Evolutionary conservation across 2,113 vertebrate genomes (phyloP), one percentile per base, ranked within the genome.

Genomic region (Oxyura jamaicensis): DNA sequence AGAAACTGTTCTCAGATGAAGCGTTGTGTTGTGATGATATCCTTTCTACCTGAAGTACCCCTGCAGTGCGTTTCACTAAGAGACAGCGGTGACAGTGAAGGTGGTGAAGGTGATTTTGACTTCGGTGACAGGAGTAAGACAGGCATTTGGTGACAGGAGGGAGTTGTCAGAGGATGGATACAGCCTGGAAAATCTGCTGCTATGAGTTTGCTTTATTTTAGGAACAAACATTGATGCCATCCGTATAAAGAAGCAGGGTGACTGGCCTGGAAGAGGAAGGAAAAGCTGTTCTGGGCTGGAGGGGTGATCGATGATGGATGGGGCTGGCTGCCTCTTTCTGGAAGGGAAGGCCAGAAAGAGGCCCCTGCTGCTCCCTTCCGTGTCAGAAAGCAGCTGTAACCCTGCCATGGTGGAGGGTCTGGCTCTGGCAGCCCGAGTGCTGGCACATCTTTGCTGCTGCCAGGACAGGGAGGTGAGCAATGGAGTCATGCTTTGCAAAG

Each of bases 281-380:
- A 17, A 68, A 33, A 10, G 18, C 18, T 52, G 14, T 71, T 71
- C 8, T 77, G 39, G 55, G 35, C 19, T 17, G 19, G 65, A 46
- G 42, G 21, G 11, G 25, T 3, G 21, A 20, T 11, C 48, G 80
- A 20, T 1, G 2, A 10, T 11, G 0, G 1, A 6, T 12, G 56
- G 13, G 10, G 13, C n/a, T 25, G 42, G 22, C 7, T 31, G 23
- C 29, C 39, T 29, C 28, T n/a, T 18, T 22, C 15, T 23, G 15
- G 20, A 17, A 35, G 31, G 42, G 63, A 71, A 25, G 33, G 18
- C 15, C 69, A 58, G 44, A 48, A 48, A 48, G 46, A 21, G 46
- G 46, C 20, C 8, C 25, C 11, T 0, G 2, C 29, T 71, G 56
- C 6, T 76, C 22, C 8, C 20, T 44, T 13, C 5, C 8, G 13